Conservation (phyloP, 2,113 vertebrate species). For the Zapus hudsonius region DNA sequence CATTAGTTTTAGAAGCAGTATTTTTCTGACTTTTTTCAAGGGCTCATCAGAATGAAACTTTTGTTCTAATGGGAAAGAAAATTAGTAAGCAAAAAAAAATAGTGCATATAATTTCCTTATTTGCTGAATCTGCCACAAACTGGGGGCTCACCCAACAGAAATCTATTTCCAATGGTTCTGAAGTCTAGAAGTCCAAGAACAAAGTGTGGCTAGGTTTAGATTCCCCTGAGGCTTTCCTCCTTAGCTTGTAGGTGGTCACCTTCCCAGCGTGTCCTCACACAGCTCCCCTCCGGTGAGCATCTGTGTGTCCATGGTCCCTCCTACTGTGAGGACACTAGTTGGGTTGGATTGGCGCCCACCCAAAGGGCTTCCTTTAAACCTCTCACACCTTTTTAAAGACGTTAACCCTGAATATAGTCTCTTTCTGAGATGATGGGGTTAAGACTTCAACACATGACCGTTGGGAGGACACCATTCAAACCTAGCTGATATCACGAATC, state of each 20-base stretch:
- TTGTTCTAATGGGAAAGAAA: not conserved
- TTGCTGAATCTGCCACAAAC: not conserved
- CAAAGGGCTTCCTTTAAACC: not conserved
- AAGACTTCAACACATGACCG: not conserved
- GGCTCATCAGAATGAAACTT: not conserved
- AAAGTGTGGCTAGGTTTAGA: not conserved
- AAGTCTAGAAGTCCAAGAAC: not conserved
- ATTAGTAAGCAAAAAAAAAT: not conserved
- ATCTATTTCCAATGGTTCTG: not conserved
- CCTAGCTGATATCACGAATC: not conserved
- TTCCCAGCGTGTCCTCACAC: not conserved
- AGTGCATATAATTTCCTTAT: accelerated
- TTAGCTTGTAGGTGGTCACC: not conserved
- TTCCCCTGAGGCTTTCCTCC: not conserved
- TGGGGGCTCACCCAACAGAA: not conserved
- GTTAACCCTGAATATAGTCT: not conserved
- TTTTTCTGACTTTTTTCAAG: conserved; percentile 19
- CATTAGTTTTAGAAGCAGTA: not conserved
- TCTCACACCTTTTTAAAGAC: not conserved
- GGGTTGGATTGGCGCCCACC: not conserved
- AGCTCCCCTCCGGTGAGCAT: not conserved
- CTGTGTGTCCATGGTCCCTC: not conserved
- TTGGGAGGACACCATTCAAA: not conserved
- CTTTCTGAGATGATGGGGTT: not conserved
- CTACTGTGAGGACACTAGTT: not conserved